phyloP scores from a whole-genome alignment of 2,797 vertebrate genomes.

The Sebastes steindachneri region DNA sequence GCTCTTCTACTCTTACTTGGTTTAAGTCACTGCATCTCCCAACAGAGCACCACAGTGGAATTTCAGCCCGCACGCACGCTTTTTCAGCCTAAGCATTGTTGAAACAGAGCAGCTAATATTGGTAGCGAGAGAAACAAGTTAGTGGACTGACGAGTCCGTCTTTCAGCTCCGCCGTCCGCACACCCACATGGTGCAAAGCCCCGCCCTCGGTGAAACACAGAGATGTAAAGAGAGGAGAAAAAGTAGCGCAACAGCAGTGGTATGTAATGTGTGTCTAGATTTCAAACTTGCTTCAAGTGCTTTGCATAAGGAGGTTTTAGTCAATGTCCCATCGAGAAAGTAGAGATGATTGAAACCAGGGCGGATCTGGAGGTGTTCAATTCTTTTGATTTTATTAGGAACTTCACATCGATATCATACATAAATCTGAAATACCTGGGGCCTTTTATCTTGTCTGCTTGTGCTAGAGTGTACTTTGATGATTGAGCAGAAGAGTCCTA shows the following conservation, averaged over 20 bases:
- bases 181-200: too few species aligned
- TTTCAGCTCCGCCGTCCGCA: too few species aligned
- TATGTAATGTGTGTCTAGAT: background rate
- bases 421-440: background rate
- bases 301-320: background rate
- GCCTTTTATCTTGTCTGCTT: background rate
- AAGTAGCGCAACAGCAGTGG: background rate
- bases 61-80: too few species aligned
- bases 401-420: background rate
- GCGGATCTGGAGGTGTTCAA: background rate
- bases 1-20: too few species aligned
- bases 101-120: too few species aligned
- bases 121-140: too few species aligned
- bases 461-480: background rate
- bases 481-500: background rate
- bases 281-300: background rate
- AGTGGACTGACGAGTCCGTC: too few species aligned
- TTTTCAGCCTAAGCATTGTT: too few species aligned
- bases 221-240: too few species aligned
- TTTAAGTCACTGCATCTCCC: too few species aligned
- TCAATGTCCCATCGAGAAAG: constrained; percentile 11
- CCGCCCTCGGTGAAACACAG: too few species aligned
- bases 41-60: too few species aligned
- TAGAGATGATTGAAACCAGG: constrained; percentile 44
- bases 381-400: background rate